These are phyloP conservation scores for Pachyramphus minor DNA, from an alignment of 2,113 vertebrate species.

Conservation along the genomic window DNA sequence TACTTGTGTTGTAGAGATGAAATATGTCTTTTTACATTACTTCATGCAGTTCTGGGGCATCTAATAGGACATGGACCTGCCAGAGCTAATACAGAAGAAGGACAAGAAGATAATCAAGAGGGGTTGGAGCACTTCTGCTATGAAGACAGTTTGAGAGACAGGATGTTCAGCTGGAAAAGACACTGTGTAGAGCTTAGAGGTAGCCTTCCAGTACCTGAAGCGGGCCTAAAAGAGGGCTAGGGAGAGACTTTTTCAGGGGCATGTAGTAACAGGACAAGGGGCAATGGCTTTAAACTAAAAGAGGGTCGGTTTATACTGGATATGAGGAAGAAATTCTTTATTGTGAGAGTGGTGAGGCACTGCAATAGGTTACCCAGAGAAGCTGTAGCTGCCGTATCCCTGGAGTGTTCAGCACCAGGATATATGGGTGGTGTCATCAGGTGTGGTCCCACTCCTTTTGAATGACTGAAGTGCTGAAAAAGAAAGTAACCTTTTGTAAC, in stretches of 20 bases:
- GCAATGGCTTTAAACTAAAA: not conserved
- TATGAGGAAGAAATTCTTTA: not conserved
- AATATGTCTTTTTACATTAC: not conserved
- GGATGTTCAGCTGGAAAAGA: not conserved
- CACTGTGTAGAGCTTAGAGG: not conserved
- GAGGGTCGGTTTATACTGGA: not conserved
- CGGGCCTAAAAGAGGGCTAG: not conserved
- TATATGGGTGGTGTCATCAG: not conserved
- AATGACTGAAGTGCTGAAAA: not conserved
- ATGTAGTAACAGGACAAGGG: not conserved
- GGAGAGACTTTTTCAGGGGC: not conserved
- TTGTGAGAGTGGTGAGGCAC: not conserved
- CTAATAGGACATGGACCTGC: not conserved
- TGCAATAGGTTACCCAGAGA: not conserved
- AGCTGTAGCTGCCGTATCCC: not conserved
- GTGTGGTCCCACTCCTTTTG: not conserved
- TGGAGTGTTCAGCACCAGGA: not conserved
- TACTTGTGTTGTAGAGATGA: not conserved
- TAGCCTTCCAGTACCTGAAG: not conserved
- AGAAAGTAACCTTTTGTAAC: not conserved
- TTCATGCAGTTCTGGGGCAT: not conserved
- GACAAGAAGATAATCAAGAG: not conserved
- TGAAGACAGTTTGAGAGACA: not conserved
- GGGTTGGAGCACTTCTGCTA: not conserved
- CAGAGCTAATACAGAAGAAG: not conserved